Evolutionary conservation across 2,888 invertebrate species (phyloP), one percentile per base, ranked within the genome.

Genomic region (Bursaphelenchus okinawaensis): DNA sequence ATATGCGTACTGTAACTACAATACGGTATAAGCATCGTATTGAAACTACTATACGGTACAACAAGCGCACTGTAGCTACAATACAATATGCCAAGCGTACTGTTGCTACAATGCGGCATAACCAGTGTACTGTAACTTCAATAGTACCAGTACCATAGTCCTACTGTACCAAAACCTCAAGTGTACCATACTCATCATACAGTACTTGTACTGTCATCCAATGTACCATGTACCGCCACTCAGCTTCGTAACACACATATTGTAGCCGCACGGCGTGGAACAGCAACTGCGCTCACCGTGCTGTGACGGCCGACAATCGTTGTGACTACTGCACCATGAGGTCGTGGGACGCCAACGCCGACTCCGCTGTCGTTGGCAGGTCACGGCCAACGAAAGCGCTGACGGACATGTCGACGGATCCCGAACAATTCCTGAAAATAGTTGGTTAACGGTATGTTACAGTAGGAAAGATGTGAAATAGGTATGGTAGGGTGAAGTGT

Each of bases 201-300:
- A n/a, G n/a, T n/a, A n/a, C n/a, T n/a, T n/a, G n/a, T n/a, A n/a
- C n/a, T n/a, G n/a, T 40, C 40, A 40, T 12, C 40, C 40, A 6
- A 40, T 40, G 40, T 16, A 40, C 40, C 40, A 40, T 1, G 40
- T 40, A 12, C 40, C 40, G 12, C 27, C 12, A 8, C 51, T 7
- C 28, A 27, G 24, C 22, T 52, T n/a, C 50, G 61, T 20, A 12
- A 63, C 19, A 23, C 62, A 63, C n/a, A 67, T 20, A 23, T 63
- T 72, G 58, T 70, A 73, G 12, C 70, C 70, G 50, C 70, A 70
- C 22, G 66, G 58, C 16, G 70, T 70, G 24, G 56, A 23, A 52
- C 70, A 70, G 50, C 70, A 70, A 24, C 24, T 56, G 26, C 23
- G 23, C n/a, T 56, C 57, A 19, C 51, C 51, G 40, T 20, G 24